These are phyloP conservation scores for Archivesica marissinica DNA, from an alignment of 1,140 invertebrate species.

Conservation along the genomic window DNA sequence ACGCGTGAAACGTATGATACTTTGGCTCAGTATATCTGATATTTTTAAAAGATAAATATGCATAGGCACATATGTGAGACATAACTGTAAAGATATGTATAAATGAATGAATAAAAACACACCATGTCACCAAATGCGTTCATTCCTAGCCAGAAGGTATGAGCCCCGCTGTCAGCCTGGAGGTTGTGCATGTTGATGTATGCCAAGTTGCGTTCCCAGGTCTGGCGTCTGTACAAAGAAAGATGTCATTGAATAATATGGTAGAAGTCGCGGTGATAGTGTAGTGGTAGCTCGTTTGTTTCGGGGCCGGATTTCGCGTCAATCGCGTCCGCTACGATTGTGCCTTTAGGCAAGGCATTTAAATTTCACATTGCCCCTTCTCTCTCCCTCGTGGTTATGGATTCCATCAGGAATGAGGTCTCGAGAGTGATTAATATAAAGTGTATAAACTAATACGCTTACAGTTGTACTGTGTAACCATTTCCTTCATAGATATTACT, in stretches of 20 bases:
- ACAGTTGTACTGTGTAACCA: no score
- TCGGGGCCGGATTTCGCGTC: neutral
- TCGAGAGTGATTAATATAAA: no score
- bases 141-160: constrained; percentile 80
- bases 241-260: neutral
- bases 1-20: neutral
- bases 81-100: neutral
- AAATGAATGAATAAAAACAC: neutral
- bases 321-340: neutral
- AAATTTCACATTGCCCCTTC: neutral
- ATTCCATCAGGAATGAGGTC: neutral
- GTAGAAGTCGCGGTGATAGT: neutral
- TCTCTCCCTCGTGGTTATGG: neutral
- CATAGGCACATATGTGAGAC: neutral
- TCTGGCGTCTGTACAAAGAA: constrained; percentile 62
- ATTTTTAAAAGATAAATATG: neutral
- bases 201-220: constrained; percentile 73
- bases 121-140: constrained; percentile 82
- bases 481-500: no score
- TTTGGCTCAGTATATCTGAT: neutral
- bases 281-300: neutral
- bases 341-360: neutral
- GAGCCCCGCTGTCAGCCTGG: constrained; percentile 85
- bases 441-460: no score
- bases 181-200: constrained; percentile 92